phyloP scores from a whole-genome alignment of 1,140 invertebrate species.

The Ctenoplectra terminalis region DNA sequence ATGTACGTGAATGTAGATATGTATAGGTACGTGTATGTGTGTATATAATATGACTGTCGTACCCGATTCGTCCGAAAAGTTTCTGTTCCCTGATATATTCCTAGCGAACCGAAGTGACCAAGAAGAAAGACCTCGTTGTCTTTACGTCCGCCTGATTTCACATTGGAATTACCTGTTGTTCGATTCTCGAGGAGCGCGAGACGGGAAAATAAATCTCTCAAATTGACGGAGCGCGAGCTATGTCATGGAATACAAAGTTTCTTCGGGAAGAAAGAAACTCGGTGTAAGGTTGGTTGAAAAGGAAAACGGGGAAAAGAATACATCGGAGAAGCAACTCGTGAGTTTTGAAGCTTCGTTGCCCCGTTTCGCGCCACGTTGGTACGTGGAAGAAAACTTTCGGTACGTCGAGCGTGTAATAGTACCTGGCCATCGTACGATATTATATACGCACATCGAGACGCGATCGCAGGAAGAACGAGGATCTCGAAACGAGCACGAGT shows the following conservation, averaged over 20 bases:
- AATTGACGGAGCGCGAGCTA: neutral
- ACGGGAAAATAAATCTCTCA: neutral
- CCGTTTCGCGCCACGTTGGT: neutral
- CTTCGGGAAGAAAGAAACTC: neutral
- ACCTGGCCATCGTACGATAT: neutral
- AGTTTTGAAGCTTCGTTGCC: neutral
- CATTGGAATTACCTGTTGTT: neutral
- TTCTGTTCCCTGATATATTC: neutral
- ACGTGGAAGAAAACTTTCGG: slow-evolving; percentile 25
- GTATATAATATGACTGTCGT: neutral
- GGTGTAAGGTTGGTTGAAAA: neutral
- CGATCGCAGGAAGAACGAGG: neutral
- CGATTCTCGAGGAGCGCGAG: neutral
- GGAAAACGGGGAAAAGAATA: neutral
- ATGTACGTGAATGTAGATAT: slow-evolving; percentile 48
- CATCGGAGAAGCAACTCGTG: no score
- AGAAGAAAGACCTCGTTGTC: neutral
- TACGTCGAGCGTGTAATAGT: neutral
- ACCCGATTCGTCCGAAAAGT: neutral
- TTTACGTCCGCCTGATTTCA: neutral
- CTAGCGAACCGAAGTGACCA: neutral
- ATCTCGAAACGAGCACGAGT: slow-evolving; percentile 3
- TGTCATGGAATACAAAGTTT: slow-evolving; percentile 11
- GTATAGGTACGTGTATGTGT: slow-evolving; percentile 25
- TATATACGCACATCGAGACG: neutral